Evolutionary conservation across 2,888 invertebrate genomes (phyloP), one percentile per base, ranked within the genome.

Genomic region (Tinea semifulvella): DNA sequence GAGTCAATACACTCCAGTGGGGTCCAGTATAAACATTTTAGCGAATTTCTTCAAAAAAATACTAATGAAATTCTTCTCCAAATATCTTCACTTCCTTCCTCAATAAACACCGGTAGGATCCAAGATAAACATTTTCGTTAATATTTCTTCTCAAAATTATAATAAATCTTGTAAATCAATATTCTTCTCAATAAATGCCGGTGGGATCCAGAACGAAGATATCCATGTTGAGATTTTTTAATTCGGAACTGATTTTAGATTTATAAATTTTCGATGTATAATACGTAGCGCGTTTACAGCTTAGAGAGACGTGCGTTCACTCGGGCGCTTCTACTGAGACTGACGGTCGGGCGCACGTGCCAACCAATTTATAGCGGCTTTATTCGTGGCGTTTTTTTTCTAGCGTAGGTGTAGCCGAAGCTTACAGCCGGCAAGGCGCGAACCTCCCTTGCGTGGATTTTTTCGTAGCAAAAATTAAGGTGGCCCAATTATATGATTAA

Each of bases 361-460:
- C 65, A 55, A 53, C 52, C 8, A 61, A 68, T 79, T 68, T 79
- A 79, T 76, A 76, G 56, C 61, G 59, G 56, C 60, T 65, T 65
- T 67, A 64, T 67, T 65, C 58, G 63, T 68, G 63, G 61, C 71
- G 66, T 65, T 77, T 73, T 76, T 67, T 76, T 80, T 74, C 18
- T 36, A 17, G 36, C 18, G 36, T 36, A 18, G 36, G 36, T 36
- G 36, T 36, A 22, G 22, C 77, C 75, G 73, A 73, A 75, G 76
- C 75, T 79, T 36, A 76, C 75, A 75, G 76, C 70, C 65, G 70
- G 68, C 71, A 58, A 61, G 65, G 67, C 71, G 73, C 73, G 70
- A 67, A 70, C 77, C 76, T 31, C 46, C 45, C 42, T 71, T 61
- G 63, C 26, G 36, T 18, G 36, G 16, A 14, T 36, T 36, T 36